Percentiles rank a stretch among this genome's conserved stretches.
These are phyloP conservation scores for Basileuterus tristriatus DNA, from an alignment of 2,797 vertebrate genomes.

Conservation along the genomic window DNA sequence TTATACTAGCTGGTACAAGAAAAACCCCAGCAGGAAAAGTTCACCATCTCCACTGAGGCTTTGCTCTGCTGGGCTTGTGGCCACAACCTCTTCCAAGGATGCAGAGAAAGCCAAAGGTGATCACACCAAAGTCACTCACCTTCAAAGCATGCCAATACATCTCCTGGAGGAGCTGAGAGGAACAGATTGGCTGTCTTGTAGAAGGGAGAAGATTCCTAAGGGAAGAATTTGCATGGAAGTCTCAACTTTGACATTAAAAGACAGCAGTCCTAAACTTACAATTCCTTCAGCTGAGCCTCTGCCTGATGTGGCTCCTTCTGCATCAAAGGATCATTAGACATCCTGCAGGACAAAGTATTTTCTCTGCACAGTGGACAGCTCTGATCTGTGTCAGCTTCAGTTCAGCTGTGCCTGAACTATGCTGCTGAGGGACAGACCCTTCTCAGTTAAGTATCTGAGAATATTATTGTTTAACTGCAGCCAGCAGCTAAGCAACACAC, in stretches of 20 bases:
- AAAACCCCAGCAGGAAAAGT: constrained; percentile 4
- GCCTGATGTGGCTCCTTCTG: neutral
- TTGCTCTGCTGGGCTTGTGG: fast-evolving
- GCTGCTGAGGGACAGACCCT: neutral
- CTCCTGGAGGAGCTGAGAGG: neutral
- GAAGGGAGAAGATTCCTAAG: neutral
- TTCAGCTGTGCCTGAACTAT: neutral
- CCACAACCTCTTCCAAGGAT: neutral
- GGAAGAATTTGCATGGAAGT: neutral
- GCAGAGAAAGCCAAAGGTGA: neutral
- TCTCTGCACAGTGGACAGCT: neutral
- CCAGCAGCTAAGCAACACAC: neutral
- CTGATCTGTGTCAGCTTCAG: neutral
- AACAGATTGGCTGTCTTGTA: neutral
- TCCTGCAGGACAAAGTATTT: neutral
- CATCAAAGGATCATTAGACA: neutral
- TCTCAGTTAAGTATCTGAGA: neutral
- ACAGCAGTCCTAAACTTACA: neutral
- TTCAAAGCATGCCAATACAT: neutral
- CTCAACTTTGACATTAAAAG: neutral
- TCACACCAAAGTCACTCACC: neutral
- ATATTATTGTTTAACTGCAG: neutral
- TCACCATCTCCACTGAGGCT: neutral
- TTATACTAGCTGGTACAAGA: neutral
- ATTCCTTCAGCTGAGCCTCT: neutral